phyloP scores from a whole-genome alignment of 2,797 vertebrate genomes.

The Cuculus canorus region DNA sequence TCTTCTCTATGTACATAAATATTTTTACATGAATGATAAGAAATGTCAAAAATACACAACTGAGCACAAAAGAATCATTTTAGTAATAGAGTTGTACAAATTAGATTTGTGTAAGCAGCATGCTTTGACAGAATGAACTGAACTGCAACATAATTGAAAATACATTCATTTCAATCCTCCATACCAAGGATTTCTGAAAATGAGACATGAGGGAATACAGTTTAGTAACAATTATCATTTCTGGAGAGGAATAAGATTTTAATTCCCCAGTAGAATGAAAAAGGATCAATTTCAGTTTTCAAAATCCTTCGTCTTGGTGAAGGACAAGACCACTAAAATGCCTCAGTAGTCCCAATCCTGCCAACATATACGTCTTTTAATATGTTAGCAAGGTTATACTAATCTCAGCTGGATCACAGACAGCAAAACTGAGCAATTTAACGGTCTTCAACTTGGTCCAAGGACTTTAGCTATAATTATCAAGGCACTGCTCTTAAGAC shows the following conservation, averaged over 20 bases:
- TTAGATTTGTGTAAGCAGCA: constrained; percentile 51
- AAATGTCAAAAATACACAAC: constrained; percentile 64
- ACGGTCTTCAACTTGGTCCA: constrained; percentile 34
- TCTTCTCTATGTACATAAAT: constrained; percentile 68
- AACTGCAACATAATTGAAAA: constrained; percentile 56
- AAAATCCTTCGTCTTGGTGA: background rate
- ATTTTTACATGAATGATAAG: constrained; percentile 69
- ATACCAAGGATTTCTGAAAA: constrained; percentile 14
- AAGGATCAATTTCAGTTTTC: constrained; percentile 17
- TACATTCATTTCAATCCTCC: constrained; percentile 57
- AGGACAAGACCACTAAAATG: background rate
- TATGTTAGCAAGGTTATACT: background rate
- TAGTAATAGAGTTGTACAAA: constrained; percentile 59
- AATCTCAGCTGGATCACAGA: background rate
- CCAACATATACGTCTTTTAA: background rate
- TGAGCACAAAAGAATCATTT: constrained; percentile 53
- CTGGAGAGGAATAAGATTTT: constrained; percentile 18
- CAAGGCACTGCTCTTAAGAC: constrained; percentile 53
- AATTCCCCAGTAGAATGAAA: constrained; percentile 1
- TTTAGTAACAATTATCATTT: background rate
- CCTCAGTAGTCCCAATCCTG: background rate
- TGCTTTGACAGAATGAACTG: constrained; percentile 61
- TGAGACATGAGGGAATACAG: background rate
- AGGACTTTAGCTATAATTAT: constrained; percentile 38
- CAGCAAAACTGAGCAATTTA: constrained; percentile 29